phyloP scores from a whole-genome alignment of 1,140 invertebrate genomes.

The Prorops nasuta region DNA sequence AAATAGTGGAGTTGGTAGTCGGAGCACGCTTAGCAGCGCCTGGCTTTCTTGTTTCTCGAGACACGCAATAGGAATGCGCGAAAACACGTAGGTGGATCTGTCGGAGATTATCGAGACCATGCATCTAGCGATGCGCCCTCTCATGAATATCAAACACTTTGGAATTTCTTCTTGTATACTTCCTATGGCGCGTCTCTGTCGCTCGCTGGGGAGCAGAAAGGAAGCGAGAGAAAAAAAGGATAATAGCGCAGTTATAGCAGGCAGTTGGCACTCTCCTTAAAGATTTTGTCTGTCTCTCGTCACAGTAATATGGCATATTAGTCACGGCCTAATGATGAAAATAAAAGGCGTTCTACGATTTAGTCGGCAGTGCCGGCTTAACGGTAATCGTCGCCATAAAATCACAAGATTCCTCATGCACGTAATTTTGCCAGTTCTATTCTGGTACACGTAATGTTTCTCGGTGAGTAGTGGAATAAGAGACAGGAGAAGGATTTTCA shows the following conservation, averaged over 20 bases:
- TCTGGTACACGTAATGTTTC: neutral
- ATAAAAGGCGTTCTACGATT: constrained; percentile 23
- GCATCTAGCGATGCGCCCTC: too few species aligned
- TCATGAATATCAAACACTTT: too few species aligned
- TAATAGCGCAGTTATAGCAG: neutral
- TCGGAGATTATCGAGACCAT: too few species aligned
- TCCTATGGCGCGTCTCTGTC: neutral
- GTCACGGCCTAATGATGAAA: constrained; percentile 33
- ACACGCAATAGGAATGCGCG: too few species aligned
- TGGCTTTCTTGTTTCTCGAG: too few species aligned
- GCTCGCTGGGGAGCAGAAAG: neutral
- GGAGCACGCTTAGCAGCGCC: too few species aligned
- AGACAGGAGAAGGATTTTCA: too few species aligned
- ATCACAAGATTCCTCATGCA: constrained; percentile 32
- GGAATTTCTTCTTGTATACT: too few species aligned
- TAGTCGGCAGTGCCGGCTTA: constrained; percentile 17
- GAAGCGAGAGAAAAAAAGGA: neutral
- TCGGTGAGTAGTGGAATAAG: too few species aligned
- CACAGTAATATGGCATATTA: constrained; percentile 28
- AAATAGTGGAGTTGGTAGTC: too few species aligned
- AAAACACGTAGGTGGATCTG: too few species aligned
- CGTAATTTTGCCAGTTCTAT: constrained; percentile 24
- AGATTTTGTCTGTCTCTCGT: constrained; percentile 14
- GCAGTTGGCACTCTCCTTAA: neutral
- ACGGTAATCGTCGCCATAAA: constrained; percentile 31